Conservation (phyloP, 2,888 invertebrate species). For the Cerastoderma edule region DNA sequence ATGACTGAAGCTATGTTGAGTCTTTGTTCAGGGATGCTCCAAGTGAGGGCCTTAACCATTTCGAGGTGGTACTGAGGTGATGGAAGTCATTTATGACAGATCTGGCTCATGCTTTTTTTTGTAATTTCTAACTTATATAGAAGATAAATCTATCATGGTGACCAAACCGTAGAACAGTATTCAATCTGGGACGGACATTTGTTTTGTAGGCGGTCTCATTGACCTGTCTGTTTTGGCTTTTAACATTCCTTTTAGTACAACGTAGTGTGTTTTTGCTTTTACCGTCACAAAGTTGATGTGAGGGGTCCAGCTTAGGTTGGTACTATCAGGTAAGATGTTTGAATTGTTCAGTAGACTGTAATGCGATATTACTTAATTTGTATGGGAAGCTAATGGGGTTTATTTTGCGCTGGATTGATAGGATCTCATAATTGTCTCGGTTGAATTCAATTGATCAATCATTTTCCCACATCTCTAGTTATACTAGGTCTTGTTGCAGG, state of each 20-base stretch:
- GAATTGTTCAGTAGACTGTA: constrained; percentile 8
- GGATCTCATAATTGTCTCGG: constrained; percentile 29
- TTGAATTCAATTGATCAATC: constrained; percentile 84
- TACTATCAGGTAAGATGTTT: constrained; percentile 28
- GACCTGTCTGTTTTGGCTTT: constrained; percentile 19
- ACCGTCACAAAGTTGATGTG: constrained; percentile 15
- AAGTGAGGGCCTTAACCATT: constrained; percentile 24
- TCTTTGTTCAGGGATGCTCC: constrained; percentile 13
- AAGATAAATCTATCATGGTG: constrained; percentile 26
- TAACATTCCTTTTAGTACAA: constrained; percentile 25
- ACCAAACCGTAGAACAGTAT: constrained; percentile 19
- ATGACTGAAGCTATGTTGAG: constrained; percentile 9
- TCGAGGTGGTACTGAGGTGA: constrained; percentile 4
- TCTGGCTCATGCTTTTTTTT: too few relatives aligned
- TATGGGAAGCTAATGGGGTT: constrained; percentile 10
- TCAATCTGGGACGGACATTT: constrained; percentile 23
- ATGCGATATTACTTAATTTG: constrained; percentile 7
- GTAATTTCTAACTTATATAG: too few relatives aligned
- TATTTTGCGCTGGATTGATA: constrained; percentile 18
- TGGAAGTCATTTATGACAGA: constrained; percentile 23
- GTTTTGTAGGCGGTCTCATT: constrained; percentile 34
- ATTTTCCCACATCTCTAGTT: constrained; percentile 24
- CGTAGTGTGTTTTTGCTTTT: constrained; percentile 27
- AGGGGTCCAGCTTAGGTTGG: constrained; percentile 23
- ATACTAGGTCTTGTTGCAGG: constrained; percentile 20